Conservation (phyloP, 2,797 vertebrate species). For the Rhincodon typus region DNA sequence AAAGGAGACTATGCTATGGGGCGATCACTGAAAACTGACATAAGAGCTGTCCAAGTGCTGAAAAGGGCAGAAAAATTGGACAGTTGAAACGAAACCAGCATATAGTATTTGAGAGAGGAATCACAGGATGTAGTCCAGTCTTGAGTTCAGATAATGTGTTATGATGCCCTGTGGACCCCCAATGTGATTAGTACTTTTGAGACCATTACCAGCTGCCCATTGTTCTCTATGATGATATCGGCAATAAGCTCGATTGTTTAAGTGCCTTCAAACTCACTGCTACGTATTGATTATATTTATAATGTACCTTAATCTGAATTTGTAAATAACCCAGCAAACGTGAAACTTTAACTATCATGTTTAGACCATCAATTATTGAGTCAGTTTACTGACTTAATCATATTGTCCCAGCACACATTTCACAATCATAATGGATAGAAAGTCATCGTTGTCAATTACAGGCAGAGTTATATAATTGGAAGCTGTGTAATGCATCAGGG, state of each 20-base stretch:
- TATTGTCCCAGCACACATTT: neutral
- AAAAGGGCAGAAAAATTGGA: neutral
- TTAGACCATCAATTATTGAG: neutral
- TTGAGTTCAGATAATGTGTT: slow-evolving; percentile 8
- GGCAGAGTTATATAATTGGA: neutral
- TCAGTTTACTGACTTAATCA: neutral
- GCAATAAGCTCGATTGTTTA: slow-evolving; percentile 1
- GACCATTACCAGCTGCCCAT: neutral
- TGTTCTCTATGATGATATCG: neutral
- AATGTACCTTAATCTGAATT: neutral
- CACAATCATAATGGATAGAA: neutral
- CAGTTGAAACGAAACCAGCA: neutral
- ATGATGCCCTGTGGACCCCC: neutral
- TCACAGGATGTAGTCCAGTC: neutral
- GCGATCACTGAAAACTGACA: neutral
- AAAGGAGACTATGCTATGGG: neutral
- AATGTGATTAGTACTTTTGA: neutral
- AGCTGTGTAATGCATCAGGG: too few species aligned
- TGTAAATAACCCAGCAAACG: neutral
- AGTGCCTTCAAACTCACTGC: neutral
- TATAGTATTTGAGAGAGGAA: neutral
- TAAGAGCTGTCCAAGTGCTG: neutral
- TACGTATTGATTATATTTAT: neutral
- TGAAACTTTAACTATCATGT: neutral
- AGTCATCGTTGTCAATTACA: neutral